Evolutionary conservation across 2,888 invertebrate species (phyloP).

Genomic region (Spodoptera picta): DNA sequence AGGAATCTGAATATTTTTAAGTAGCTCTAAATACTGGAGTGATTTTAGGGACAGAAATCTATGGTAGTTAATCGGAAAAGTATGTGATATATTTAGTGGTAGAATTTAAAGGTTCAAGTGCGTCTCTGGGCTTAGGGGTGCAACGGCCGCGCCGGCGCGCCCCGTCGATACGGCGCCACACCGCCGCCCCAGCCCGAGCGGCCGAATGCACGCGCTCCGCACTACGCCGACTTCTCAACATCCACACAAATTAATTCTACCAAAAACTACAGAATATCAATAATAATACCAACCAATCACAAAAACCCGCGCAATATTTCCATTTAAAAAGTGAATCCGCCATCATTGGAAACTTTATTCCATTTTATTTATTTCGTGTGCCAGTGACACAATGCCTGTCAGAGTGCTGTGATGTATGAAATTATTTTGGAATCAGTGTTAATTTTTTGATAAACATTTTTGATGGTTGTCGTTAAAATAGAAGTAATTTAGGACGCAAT

Average conservation of each 20-base stretch:
- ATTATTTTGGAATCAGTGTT: constrained; percentile 49
- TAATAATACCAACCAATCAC: constrained; percentile 34
- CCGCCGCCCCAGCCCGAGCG: constrained; percentile 72
- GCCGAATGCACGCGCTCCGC: constrained; percentile 68
- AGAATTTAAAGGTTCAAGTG: constrained; percentile 41
- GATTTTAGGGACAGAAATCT: too few species aligned
- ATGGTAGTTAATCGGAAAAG: too few species aligned
- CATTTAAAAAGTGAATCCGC: constrained; percentile 25
- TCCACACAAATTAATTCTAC: constrained; percentile 49
- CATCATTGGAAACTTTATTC: constrained; percentile 28
- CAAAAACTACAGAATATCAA: constrained; percentile 23
- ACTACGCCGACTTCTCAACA: constrained; percentile 52
- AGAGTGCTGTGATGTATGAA: constrained; percentile 67
- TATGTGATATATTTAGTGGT: too few species aligned
- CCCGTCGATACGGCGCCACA: constrained; percentile 63
- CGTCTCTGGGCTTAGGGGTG: constrained; percentile 74
- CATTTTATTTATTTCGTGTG: constrained; percentile 46
- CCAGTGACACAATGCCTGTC: constrained; percentile 64
- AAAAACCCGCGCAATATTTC: constrained; percentile 41
- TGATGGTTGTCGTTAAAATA: constrained; percentile 22
- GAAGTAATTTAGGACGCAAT: constrained; percentile 25
- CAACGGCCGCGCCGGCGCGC: constrained; percentile 79
- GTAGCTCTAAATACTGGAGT: too few species aligned
- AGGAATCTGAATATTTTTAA: too few species aligned
- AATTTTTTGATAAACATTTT: constrained; percentile 33